phyloP scores from a whole-genome alignment of 2,888 invertebrate genomes.

The Tenodera sinensis region DNA sequence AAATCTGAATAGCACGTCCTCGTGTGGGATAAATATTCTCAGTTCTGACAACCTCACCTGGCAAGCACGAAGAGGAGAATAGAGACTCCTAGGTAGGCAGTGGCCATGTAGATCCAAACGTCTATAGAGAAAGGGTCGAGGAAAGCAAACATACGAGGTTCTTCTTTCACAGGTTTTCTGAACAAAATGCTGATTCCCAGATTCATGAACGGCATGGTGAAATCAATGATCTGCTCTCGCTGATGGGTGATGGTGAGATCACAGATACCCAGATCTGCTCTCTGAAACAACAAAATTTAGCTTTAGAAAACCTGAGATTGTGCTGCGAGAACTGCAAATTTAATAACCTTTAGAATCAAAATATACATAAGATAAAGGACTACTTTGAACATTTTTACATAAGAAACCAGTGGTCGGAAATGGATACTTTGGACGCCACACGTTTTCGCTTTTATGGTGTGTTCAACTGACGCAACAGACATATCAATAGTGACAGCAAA shows the following conservation, averaged over 20 bases:
- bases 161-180: conserved; percentile 71
- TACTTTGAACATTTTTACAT: too few relatives aligned
- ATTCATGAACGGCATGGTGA: conserved; percentile 97
- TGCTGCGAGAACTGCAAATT: too few relatives aligned
- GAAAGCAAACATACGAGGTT: conserved; percentile 85
- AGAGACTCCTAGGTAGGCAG: conserved; percentile 79
- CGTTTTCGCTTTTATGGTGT: too few relatives aligned
- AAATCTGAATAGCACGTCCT: too few relatives aligned
- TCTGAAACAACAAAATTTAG: conserved; percentile 54
- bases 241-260: conserved; percentile 94
- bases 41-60: conserved; percentile 48
- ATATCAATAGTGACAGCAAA: too few relatives aligned
- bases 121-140: conserved; percentile 80
- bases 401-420: too few relatives aligned
- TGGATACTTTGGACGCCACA: too few relatives aligned
- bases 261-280: conserved; percentile 91
- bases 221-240: conserved; percentile 82
- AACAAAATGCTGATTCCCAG: conserved; percentile 87
- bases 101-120: conserved; percentile 88
- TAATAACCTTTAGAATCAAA: too few relatives aligned
- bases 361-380: too few relatives aligned
- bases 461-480: too few relatives aligned
- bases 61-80: conserved; percentile 78
- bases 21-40: neutral
- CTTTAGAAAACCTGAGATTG: neutral